Base-by-base conservation (phyloP, 2,797 vertebrate genomes). In the Epinephelus coioides region DNA sequence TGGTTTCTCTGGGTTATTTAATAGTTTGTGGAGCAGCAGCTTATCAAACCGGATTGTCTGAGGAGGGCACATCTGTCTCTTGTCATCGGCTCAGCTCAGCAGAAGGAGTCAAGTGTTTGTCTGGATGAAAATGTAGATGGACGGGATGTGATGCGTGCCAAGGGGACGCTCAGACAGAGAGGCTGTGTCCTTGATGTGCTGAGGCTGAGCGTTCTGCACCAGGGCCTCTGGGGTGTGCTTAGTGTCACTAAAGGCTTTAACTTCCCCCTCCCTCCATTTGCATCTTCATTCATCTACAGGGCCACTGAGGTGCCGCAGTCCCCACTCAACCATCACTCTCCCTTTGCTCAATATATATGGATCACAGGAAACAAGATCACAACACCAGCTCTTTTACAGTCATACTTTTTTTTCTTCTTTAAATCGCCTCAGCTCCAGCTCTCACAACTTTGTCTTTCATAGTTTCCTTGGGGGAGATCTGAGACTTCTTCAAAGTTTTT, bases 321-420 rank as follows among this genome's bases (percentile, higher is more conserved):
- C 91, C 89, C 47, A 64, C 78, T 90, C 88, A 87, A 79, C 91
- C 89, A 92, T 92, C 89, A 88, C 85, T 90, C 89, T 91, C 65
- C 81, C 84, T 87, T 90, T 87, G 78, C 91, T 95, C 90, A 88
- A 94, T 92, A 92, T 84, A 83, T 91, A 92, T 90, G 87, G 94
- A 94, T 94, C 93, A 95, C 90, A 91, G 83, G 86, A 91, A 91
- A 91, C 82, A 89, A 94, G 90, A 94, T 94, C 89, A 93, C 92
- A 94, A 87, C 89, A 83, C 66, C 83, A 81, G 85, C 90, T 91
- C 86, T 91, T 92, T 92, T 91, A 86, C 91, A 91, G 65, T 88
- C 81, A 86, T 73, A 79, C 81, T 76, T 86, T 90, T 75, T 82
- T 67, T 56, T 46, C 76, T 75, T 73, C 56, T 81, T 89, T 88